Base-by-base conservation (phyloP, 2,113 vertebrate species). In the Chelonoidis abingdonii region DNA sequence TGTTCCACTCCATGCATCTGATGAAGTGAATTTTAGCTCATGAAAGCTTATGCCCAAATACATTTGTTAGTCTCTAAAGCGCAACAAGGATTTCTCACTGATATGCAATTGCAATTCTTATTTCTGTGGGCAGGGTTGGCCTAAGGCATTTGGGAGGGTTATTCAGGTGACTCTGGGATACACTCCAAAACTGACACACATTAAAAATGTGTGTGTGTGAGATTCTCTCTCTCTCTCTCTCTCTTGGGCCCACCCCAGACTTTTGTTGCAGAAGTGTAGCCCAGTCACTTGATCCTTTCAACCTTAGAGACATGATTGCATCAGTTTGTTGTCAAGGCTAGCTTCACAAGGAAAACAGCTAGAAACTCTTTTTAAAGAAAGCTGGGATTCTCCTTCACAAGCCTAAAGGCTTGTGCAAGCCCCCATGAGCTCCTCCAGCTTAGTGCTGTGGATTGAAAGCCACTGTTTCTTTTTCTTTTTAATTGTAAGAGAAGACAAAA, bases 381-480 rank as follows among this genome's bases (percentile, higher is more conserved):
- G 59, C 44, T 21, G 54, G 86, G 89, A 44, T 54, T 1, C n/a
- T 88, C 93, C 88, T 88, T 84, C 72, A 94, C 85, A 92, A 83
- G 14, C 0, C 92, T 88, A 83, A 44, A 78, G 44, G 49, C 19
- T 47, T 78, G 31, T 80, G n/a, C 29, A 47, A 62, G 54, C 49
- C 21, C 35, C 84, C 35, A 2, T 35, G 78, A 87, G 57, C 79
- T 50, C 80, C 78, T 92, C 10, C 17, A 86, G 79, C 80, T 96
- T 92, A 84, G 47, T 96, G 87, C 87, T 96, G 5, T 47, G 62
- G 92, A 93, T 93, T 92, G 84, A 97, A 98, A 96, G 80, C 83
- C 90, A 79, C 89, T 93, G 91, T 93, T 95, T 29, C 94, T 56
- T 93, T 88, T 94, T 93, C 53, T 94, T 88, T 29, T 94, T 97